These are phyloP conservation scores for Galagoides demidoff DNA, from an alignment of 2,797 vertebrate genomes.

Conservation along the genomic window DNA sequence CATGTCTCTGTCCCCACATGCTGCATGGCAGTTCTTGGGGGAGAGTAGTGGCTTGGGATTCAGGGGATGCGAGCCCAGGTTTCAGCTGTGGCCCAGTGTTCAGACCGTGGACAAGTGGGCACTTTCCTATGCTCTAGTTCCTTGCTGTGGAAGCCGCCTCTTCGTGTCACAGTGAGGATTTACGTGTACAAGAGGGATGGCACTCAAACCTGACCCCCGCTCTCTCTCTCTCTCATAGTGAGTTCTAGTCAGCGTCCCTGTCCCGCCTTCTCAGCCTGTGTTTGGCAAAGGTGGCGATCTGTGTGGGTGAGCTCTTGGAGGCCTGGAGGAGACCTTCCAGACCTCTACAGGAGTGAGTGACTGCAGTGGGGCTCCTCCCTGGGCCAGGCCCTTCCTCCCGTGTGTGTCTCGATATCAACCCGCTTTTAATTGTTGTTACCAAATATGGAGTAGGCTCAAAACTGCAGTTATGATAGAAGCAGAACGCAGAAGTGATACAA, in stretches of 20 bases:
- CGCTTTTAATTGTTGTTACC: background rate
- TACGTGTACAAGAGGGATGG: background rate
- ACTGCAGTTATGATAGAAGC: background rate
- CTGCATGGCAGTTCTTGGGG: too few species aligned
- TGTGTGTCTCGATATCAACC: background rate
- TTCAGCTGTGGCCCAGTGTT: background rate
- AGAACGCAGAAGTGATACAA: background rate
- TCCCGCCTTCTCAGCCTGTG: fast-evolving
- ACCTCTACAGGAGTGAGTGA: background rate
- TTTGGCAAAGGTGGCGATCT: too few species aligned
- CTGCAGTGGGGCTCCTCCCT: background rate
- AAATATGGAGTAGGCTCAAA: background rate
- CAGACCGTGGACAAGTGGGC: background rate
- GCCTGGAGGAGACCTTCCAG: background rate
- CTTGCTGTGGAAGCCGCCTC: background rate
- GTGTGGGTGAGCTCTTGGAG: background rate
- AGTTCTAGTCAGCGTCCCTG: fast-evolving
- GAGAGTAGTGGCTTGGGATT: background rate
- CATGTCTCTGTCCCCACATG: background rate
- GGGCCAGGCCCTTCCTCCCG: background rate
- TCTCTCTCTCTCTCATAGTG: background rate
- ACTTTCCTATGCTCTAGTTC: background rate
- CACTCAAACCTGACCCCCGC: fast-evolving
- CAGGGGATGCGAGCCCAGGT: background rate
- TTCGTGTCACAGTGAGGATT: too few species aligned